A percentile compares a stretch with the other conserved stretches of the same genome.
phyloP scores from a whole-genome alignment of 2,113 vertebrate species.

The Poeciliopsis retropinna region DNA sequence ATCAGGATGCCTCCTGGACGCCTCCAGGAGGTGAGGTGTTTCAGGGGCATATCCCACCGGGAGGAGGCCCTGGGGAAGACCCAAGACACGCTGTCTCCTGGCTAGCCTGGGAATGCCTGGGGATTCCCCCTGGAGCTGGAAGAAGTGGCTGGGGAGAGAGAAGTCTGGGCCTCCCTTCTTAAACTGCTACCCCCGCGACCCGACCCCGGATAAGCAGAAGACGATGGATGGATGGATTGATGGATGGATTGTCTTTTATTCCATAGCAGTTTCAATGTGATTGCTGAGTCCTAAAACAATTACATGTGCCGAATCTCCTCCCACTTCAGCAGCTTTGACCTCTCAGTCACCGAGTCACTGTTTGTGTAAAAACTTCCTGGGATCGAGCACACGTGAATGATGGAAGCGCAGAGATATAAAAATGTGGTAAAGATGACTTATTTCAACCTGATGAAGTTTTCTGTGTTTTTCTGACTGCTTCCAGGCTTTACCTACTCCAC shows the following conservation, averaged over 20 bases:
- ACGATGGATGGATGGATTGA: no score
- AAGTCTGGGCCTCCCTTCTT: no score
- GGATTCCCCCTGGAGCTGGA: no score
- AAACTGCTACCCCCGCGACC: no score
- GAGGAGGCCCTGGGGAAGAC: no score
- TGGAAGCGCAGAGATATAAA: not conserved
- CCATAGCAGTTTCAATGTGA: not conserved
- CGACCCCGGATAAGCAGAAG: no score
- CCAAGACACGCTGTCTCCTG: no score
- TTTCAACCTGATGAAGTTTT: not conserved
- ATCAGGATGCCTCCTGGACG: no score
- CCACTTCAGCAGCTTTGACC: not conserved
- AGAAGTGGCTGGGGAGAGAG: no score
- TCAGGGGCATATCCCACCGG: no score
- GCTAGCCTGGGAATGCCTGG: no score
- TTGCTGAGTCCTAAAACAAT: not conserved
- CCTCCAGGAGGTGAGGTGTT: no score
- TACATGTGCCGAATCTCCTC: not conserved
- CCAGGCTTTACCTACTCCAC: conserved; percentile 83
- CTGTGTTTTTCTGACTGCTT: not conserved
- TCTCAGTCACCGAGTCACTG: not conserved
- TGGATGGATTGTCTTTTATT: not conserved
- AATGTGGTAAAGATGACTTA: not conserved
- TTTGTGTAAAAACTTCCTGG: not conserved
- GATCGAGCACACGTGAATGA: not conserved